Evolutionary conservation across 2,113 vertebrate species (phyloP), one percentile per base, ranked within the genome.

Genomic region (Micronycteris hirsuta): DNA sequence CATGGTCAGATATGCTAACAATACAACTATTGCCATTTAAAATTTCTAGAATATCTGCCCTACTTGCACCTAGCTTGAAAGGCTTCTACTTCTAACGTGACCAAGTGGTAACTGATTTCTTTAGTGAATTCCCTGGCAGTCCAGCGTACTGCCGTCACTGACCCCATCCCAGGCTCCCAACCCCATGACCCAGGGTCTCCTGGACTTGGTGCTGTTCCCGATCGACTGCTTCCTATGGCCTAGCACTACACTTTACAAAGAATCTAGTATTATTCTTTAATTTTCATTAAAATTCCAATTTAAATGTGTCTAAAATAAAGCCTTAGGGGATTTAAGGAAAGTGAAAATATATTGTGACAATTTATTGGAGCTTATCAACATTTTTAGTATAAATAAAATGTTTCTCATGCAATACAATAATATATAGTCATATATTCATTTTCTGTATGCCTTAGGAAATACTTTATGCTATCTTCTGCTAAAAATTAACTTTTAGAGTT

Each of bases 401-500:
- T 61, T 93, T 82, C 71, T 45, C 56, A 43, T 71, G 3, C 19
- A 76, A 43, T 26, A 58, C n/a, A 86, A 45, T n/a, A 28, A 38
- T 49, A 41, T 36, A 45, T 19, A 28, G 14, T 86, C 5, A 47
- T 24, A 74, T 22, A 43, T 61, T 31, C 36, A 88, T 93, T 76
- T 97, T 89, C 61, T 67, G 0, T 81, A 93, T 74, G 77, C 8
- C 12, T 15, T 33, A 47, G 58, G 16, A 77, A 17, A 87, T 20
- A 54, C 0, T 68, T 74, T 43, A 81, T 84, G 36, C 6, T 84
- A 19, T 43, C 52, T 68, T 92, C 73, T 88, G 49, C 56, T 82
- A 81, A 73, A 33, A 92, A 58, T 77, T 74, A 93, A 76, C 65
- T 85, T 86, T 96, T 47, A 90, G 80, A 84, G 47, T 89, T 90